Evolutionary conservation across 2,113 vertebrate species (phyloP), one percentile per base, ranked within the genome.

Genomic region (Trinectes maculatus): DNA sequence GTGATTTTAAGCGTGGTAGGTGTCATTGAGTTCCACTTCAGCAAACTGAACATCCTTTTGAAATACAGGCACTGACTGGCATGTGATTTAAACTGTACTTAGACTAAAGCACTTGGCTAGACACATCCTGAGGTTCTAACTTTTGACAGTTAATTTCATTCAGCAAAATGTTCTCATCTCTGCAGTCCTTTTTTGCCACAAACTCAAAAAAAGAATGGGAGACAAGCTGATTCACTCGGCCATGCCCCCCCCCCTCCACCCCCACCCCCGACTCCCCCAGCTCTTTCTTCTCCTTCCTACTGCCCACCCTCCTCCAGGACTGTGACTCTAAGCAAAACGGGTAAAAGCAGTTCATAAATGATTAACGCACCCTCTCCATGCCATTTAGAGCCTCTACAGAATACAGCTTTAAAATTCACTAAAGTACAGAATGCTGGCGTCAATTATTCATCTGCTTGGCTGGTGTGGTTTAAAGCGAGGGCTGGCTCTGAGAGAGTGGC

Each of bases 291-390:
- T 24, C 79, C 71, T 67, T 44, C 51, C 77, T 68, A 40, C 58
- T 56, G 68, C 72, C 78, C 51, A 56, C 52, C 43, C 39, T 26
- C 73, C 77, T 85, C 55, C 68, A 88, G 85, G 89, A 92, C 87
- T 76, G 80, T 77, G 89, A 91, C 86, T 86, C 90, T 74, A 81
- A 89, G 84, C 85, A 87, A 86, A 84, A 76, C 46, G 85, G 61
- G 87, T 92, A 91, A 92, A 91, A 92, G 87, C 87, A 78, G 59
- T 74, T 54, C 79, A 92, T 93, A 82, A 93, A 93, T 92, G 86
- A 92, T 92, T 93, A 90, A 91, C 77, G 13, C 15, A 34, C 31
- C 64, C 79, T 61, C 80, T 81, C 84, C 72, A 68, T 48, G 73
- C 85, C 85, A 92, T 92, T 93, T 92, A 92, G 85, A 89, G 82